Evolutionary conservation across 2,888 invertebrate genomes (phyloP).

Genomic region (Pomacea canaliculata): DNA sequence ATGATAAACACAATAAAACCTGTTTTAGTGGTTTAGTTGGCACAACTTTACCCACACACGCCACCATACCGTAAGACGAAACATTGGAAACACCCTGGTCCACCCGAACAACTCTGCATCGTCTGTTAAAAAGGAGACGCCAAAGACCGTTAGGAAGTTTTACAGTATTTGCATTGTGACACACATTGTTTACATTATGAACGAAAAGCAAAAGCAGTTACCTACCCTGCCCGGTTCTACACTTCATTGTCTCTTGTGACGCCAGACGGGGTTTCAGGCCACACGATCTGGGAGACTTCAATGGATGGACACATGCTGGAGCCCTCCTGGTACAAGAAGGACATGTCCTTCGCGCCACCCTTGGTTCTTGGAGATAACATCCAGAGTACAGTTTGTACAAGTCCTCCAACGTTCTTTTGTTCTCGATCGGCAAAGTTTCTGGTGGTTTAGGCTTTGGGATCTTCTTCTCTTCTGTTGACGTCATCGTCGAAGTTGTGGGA

Average conservation of each 20-base stretch:
- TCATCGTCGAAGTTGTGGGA: not conserved
- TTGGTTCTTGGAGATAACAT: conserved; percentile 22
- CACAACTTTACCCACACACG: too few relatives aligned
- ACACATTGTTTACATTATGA: too few relatives aligned
- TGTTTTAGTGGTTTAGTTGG: too few relatives aligned
- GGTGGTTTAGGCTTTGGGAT: not conserved
- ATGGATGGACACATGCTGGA: conserved; percentile 39
- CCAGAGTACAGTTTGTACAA: conserved; percentile 18
- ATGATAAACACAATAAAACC: too few relatives aligned
- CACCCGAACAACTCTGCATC: too few relatives aligned
- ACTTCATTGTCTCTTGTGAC: conserved; percentile 27
- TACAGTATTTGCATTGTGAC: too few relatives aligned
- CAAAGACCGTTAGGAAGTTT: too few relatives aligned
- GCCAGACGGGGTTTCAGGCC: conserved; percentile 36
- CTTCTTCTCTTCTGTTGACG: not conserved
- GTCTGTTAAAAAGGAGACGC: too few relatives aligned
- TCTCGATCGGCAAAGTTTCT: not conserved
- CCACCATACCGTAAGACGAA: too few relatives aligned
- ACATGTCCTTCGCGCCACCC: not conserved
- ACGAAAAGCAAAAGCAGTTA: not conserved
- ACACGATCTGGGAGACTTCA: conserved; percentile 39
- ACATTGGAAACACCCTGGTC: too few relatives aligned
- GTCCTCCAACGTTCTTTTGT: not conserved
- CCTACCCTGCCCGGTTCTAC: conserved; percentile 35
- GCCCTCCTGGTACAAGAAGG: conserved; percentile 14